phyloP scores from a whole-genome alignment of 2,113 vertebrate genomes.

The Delphinapterus leucas region DNA sequence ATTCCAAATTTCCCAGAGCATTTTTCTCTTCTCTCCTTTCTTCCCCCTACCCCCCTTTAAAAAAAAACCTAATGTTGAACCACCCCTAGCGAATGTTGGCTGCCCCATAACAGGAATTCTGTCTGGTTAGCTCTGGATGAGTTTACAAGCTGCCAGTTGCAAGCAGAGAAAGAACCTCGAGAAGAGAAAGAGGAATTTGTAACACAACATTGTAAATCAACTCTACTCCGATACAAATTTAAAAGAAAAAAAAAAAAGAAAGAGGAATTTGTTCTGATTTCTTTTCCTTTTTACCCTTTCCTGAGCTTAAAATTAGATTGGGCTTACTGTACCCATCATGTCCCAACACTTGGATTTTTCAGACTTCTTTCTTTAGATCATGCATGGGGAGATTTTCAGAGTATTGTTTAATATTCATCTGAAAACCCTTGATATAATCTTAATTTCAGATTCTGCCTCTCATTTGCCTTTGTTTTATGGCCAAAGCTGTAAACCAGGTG shows the following conservation, averaged over 20 bases:
- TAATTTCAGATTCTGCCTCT: background rate
- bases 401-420: conserved; percentile 9
- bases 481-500: background rate
- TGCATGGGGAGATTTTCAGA: background rate
- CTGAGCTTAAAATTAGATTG: background rate
- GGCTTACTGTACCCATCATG: background rate
- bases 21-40: background rate
- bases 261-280: background rate
- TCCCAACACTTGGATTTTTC: background rate
- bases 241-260: conserved; percentile 20
- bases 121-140: background rate
- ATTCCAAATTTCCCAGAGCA: background rate
- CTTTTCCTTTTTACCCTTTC: background rate
- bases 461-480: background rate
- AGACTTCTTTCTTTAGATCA: background rate
- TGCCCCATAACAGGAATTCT: background rate
- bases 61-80: background rate
- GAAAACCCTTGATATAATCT: background rate
- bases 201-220: background rate
- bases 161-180: background rate
- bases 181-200: background rate
- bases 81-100: background rate
- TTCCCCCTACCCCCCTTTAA: background rate
- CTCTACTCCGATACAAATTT: background rate
- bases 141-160: background rate